phyloP scores from a whole-genome alignment of 2,888 invertebrate genomes.

The Tetranychus piercei region DNA sequence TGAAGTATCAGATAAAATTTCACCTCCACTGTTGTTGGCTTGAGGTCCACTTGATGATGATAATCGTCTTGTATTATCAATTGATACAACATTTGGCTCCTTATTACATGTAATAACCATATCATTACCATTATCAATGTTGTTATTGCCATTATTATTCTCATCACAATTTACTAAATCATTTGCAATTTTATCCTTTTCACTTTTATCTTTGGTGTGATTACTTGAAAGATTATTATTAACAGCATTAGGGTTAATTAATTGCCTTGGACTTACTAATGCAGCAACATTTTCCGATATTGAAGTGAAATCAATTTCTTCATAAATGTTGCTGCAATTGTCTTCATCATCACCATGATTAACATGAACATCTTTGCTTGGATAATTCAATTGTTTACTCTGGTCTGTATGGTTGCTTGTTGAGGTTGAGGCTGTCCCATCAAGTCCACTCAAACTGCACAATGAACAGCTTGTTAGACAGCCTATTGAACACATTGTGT shows the following conservation, averaged over 20 bases:
- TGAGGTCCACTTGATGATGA: neutral
- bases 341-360: neutral
- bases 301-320: constrained; percentile 2
- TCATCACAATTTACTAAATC: neutral
- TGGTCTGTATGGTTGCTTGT: neutral
- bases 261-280: neutral
- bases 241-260: neutral
- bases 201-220: neutral
- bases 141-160: neutral
- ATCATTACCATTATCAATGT: neutral
- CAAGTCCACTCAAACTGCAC: neutral
- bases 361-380: neutral
- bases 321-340: neutral
- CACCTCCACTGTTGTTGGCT: neutral
- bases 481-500: no score
- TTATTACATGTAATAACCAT: neutral
- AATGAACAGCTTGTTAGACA: neutral
- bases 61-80: no score
- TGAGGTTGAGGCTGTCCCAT: neutral
- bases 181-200: neutral
- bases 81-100: neutral
- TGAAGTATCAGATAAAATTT: neutral
- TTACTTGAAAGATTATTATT: neutral
- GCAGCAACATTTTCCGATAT: neutral
- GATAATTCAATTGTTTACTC: no score